Base-by-base conservation (phyloP, 1,140 invertebrate genomes). In the Amphibalanus amphitrite region DNA sequence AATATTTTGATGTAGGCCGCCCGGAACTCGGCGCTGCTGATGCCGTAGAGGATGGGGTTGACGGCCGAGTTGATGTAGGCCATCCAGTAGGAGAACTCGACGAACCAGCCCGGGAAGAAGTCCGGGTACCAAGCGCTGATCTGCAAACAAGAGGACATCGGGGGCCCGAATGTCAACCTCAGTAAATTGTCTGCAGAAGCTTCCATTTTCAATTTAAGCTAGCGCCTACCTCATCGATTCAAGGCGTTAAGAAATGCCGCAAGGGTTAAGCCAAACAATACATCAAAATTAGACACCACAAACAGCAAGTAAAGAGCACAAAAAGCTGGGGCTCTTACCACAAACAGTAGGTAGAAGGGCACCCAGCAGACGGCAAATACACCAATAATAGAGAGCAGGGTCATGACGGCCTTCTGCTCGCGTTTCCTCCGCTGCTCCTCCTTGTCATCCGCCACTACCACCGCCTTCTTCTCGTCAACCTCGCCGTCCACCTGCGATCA, bases 1-100 rank as follows among this genome's bases (percentile, higher is more conserved):
- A 74, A 28, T 17, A 74, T 69, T 25, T 74, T 72, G 28, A 73
- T 72, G 69, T 74, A 74, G 28, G 73, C 73, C 3, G 67, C 28
- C 28, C 79, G 78, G 75, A 82, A 82, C 70, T 80, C 77, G 4
- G 74, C 77, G 74, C 81, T 82, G 30, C 78, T 77, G 29, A 81
- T 75, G 28, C 81, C 81, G 70, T 80, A 80, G 25, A 80, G 74
- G 67, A 79, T 71, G 0, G 79, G 79, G 71, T 80, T 80, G 23
- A 79, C 73, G 23, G 76, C 75, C 25, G 84, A 86, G 79, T 86
- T 86, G 29, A 84, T 79, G 77, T 86, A 86, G 15, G 85, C 84
- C 59, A 85, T 79, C 85, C 85, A 86, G 71, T 77, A 77, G 38
- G 74, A 70, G 69, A 76, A 74, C 3, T 70, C 72, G 64, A 74